phyloP scores from a whole-genome alignment of 1,140 invertebrate species.

The Matsumurasca onukii region DNA sequence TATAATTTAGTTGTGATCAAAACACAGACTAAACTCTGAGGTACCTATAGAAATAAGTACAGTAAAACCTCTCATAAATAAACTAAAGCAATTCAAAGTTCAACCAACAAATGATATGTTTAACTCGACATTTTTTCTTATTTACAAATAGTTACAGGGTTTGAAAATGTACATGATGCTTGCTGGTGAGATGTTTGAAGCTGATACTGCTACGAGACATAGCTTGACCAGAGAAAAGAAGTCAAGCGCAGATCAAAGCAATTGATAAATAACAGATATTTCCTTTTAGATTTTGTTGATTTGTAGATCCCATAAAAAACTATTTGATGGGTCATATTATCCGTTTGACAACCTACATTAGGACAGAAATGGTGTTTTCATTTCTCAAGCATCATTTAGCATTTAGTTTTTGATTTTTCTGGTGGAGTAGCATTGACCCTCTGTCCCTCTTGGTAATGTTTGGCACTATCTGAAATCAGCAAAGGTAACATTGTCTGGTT shows the following conservation, averaged over 20 bases:
- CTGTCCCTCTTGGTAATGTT: no score
- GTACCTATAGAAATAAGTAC: neutral
- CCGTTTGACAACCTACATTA: neutral
- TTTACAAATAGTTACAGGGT: neutral
- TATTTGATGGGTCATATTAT: neutral
- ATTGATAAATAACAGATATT: neutral
- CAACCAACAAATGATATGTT: neutral
- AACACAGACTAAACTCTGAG: neutral
- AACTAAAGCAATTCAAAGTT: neutral
- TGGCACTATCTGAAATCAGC: no score
- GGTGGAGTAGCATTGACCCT: no score
- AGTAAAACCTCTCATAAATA: neutral
- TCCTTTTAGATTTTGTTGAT: neutral
- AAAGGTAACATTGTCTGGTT: no score
- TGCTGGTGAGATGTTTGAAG: neutral
- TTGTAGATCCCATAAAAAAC: neutral
- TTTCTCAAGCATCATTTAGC: neutral
- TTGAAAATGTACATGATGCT: neutral
- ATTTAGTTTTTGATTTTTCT: neutral
- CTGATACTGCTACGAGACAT: neutral
- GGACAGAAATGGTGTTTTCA: neutral
- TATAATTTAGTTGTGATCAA: neutral
- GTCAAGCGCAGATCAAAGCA: neutral
- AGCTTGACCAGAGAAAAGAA: neutral
- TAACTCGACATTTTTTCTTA: neutral